Conservation (phyloP, 1,140 invertebrate genomes). For the Microplitis mediator region DNA sequence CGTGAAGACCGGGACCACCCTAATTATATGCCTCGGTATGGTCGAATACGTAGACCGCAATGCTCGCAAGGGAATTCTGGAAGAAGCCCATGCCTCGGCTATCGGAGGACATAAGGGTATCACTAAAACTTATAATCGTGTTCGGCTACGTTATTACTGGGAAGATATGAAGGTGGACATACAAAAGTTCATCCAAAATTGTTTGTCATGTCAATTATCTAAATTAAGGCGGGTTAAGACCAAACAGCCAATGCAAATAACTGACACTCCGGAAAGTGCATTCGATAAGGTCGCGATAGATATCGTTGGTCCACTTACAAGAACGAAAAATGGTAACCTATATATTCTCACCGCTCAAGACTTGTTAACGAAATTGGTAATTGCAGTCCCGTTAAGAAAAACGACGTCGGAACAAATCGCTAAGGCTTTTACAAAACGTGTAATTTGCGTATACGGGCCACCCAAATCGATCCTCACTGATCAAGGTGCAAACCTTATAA, state of each 20-base stretch:
- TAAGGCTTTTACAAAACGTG: neutral
- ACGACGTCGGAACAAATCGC: neutral
- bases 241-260: slow-evolving; percentile 4
- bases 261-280: neutral
- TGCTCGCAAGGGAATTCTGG: too few relatives aligned
- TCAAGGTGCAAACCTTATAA: neutral
- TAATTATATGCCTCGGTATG: too few relatives aligned
- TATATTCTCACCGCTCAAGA: slow-evolving; percentile 3
- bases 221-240: neutral
- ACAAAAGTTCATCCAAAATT: neutral
- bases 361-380: neutral
- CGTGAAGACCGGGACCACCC: too few relatives aligned
- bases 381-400: neutral
- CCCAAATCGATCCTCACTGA: slow-evolving; percentile 1
- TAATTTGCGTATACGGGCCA: neutral
- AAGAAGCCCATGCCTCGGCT: too few relatives aligned
- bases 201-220: too few relatives aligned
- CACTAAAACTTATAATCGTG: neutral
- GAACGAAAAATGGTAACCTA: neutral
- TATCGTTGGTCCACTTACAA: neutral
- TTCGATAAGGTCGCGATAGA: slow-evolving; percentile 9
- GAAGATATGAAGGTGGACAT: slow-evolving; percentile 11
- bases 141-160: neutral
- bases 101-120: neutral
- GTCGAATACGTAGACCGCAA: too few relatives aligned